Evolutionary conservation across 2,797 vertebrate genomes (phyloP), one percentile per base, ranked within the genome.

Genomic region (Pseudochirops cupreus): DNA sequence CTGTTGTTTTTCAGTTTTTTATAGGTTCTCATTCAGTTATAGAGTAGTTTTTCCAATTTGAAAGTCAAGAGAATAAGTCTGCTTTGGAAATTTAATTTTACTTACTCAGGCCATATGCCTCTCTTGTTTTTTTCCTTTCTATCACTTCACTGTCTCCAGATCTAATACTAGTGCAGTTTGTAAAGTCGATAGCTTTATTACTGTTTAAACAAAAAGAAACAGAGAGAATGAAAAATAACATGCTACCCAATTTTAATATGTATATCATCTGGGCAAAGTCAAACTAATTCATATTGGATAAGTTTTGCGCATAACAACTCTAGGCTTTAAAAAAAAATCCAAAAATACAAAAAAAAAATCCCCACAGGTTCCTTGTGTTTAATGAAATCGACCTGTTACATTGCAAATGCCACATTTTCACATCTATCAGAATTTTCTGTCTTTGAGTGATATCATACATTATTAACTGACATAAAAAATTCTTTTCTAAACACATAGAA

Each of bases 231-330:
- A 94, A 54, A 95, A 94, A 93, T 96, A 96, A 87, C 92, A 95
- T 94, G 91, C 95, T 97, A 95, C 95, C 92, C 56, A 93, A n/a
- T 97, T 90, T 92, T 93, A 95, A 92, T 91, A 92, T 90, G 10
- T 5, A 16, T 50, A 92, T 55, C 96, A 55, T 53, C 62, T 91
- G 62, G 92, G 55, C 56, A 96, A 94, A 96, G 91, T 95, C 91
- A 91, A 58, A 54, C 91, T 96, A 93, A 91, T 93, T 93, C 92
- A 87, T 50, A 89, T 13, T 93, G 74, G 67, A 21, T 92, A 91
- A 95, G 95, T 56, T 55, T 91, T 96, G 9, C 31, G 56, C 58
- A 52, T 92, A 91, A 33, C 92, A 94, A 94, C 50, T 93, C 94
- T 67, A 59, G 31, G 29, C 56, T 95, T 95, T 92, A 56, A n/a